Conservation (phyloP, 2,888 invertebrate species). For the Drosophila paramelanica region DNA sequence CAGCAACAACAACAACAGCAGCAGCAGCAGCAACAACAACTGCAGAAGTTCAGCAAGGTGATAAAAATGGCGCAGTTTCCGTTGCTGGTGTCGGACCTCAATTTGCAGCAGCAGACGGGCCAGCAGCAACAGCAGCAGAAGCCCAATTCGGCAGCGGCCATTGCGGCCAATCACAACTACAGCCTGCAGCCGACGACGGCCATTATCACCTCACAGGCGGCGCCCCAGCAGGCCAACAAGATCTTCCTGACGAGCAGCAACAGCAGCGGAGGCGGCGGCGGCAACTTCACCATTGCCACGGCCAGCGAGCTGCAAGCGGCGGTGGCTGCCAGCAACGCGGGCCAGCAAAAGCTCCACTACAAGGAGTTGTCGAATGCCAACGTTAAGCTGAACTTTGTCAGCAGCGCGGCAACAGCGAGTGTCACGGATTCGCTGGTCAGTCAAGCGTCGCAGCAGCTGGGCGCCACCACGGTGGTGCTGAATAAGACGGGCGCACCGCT, state of each 20-base stretch:
- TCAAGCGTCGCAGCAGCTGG: constrained; percentile 68
- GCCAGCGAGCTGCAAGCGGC: constrained; percentile 79
- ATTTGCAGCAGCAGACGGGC: constrained; percentile 65
- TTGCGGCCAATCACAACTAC: constrained; percentile 85
- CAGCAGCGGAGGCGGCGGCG: constrained; percentile 62
- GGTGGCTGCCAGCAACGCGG: constrained; percentile 52
- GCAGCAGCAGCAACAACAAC: constrained; percentile 66
- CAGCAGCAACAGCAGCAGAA: constrained; percentile 75
- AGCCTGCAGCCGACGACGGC: constrained; percentile 84
- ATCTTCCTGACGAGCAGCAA: constrained; percentile 82
- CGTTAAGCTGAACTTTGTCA: constrained; percentile 84
- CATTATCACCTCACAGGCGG: constrained; percentile 82
- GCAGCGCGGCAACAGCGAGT: constrained; percentile 56
- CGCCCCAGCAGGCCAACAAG: constrained; percentile 81
- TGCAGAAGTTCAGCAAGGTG: constrained; percentile 82
- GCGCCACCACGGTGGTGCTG: constrained; percentile 74
- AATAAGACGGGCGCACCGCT: constrained; percentile 67
- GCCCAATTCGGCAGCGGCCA: constrained; percentile 82
- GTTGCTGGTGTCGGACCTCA: constrained; percentile 82
- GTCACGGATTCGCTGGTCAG: constrained; percentile 60
- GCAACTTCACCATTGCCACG: constrained; percentile 83
- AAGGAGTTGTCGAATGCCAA: constrained; percentile 83
- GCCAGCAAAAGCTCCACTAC: constrained; percentile 82
- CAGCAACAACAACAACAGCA: constrained; percentile 46
- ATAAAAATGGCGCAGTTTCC: constrained; percentile 84